Base-by-base conservation (phyloP, 1,140 invertebrate species). In the Pseudoatta argentina region DNA sequence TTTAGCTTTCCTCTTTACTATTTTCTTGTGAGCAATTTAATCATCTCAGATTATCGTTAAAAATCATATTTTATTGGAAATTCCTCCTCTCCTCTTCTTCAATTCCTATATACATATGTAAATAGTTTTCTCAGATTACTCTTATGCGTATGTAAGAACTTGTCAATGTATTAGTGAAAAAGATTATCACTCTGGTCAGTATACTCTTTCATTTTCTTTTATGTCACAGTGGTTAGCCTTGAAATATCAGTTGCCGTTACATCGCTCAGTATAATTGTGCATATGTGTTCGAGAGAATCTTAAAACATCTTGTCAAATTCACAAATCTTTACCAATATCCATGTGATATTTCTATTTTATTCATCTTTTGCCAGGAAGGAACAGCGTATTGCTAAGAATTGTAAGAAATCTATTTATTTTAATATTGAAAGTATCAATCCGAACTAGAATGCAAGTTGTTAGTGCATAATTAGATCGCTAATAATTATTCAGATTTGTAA, bases 191-290 rank as follows among this genome's bases (percentile, higher is more conserved):
- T 55, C 55, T 63, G 39, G 55, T 82, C 55, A 30, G 34, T 21
- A n/a, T 57, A 61, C n/a, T 82, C 39, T 63, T 83, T 63, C 18
- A 69, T 86, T 67, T 87, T 85, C 73, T 92, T 91, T 83, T 79
- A 64, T 85, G 73, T 53, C 59, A 67, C 21, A 79, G 18, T 86
- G 55, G 86, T 86, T 91, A 64, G 12, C 89, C 88, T 91, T 92
- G 89, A 86, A 72, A 78, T 21, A 7, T 51, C 30, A 71, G 64
- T 83, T 39, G 59, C 66, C 12, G 12, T 61, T 61, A 85, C 18
- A 27, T 79, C 48, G 18, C 21, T 73, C 21, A 64, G 39, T 48
- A 8, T 85, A 67, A 85, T 85, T 78, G 44, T 53, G 55, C 39
- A 48, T 55, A 79, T 8, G 21, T 21, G 6, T 53, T 27, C 18